A percentile compares a stretch with the other conserved stretches of the same genome.
Conservation (phyloP, 2,113 vertebrate species). For the Hemicordylus capensis region DNA sequence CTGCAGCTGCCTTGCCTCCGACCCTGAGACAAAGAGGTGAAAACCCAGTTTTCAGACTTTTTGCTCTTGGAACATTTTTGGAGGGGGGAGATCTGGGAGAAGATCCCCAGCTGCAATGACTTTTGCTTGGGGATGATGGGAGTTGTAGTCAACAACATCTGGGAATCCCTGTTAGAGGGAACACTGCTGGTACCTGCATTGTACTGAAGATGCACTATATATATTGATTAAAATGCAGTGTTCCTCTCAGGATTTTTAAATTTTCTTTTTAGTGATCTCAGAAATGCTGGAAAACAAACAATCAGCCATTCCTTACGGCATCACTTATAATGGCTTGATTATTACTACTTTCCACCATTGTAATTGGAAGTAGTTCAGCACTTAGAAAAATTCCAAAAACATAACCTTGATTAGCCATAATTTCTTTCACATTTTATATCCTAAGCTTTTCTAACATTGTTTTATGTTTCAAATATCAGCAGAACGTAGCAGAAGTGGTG, state of each 20-base stretch:
- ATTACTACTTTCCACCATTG: constrained; percentile 9
- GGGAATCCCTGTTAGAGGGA: too few relatives aligned
- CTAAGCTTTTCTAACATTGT: not conserved
- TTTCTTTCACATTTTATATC: not conserved
- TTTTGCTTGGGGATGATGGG: too few relatives aligned
- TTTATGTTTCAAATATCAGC: constrained; percentile 23
- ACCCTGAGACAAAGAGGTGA: too few relatives aligned
- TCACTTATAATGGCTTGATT: constrained; percentile 16
- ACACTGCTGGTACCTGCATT: too few relatives aligned
- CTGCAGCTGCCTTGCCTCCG: not conserved
- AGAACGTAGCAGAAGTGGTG: not conserved
- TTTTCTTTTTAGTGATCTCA: constrained; percentile 52
- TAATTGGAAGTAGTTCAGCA: not conserved
- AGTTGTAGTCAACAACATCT: too few relatives aligned
- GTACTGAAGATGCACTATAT: constrained; percentile 33
- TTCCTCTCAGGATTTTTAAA: constrained; percentile 47
- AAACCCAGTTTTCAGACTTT: too few relatives aligned
- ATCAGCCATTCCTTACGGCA: constrained; percentile 19
- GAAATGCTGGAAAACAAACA: constrained; percentile 46
- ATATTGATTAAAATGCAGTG: constrained; percentile 57
- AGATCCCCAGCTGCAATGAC: too few relatives aligned
- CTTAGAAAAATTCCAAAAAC: not conserved
- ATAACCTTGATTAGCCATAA: not conserved
- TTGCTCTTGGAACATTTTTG: too few relatives aligned
- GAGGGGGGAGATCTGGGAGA: not conserved